These are phyloP conservation scores for Argentina silus DNA, from an alignment of 2,797 vertebrate genomes.

Conservation along the genomic window DNA sequence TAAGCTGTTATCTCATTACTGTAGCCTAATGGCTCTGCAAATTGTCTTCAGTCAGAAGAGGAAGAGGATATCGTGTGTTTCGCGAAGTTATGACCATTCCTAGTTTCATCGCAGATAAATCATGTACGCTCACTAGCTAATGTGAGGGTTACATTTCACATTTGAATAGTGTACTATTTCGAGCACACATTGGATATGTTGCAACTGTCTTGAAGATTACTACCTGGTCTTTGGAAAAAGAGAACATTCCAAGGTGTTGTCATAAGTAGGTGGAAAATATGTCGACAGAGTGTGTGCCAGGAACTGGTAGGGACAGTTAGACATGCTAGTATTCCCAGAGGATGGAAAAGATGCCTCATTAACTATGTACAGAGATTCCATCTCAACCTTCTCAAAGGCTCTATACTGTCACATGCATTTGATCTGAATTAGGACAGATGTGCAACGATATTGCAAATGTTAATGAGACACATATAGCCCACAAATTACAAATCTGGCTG, in stretches of 20 bases:
- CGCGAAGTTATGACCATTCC: slow-evolving; percentile 59
- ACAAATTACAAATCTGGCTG: too few species aligned
- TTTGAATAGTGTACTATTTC: slow-evolving; percentile 24
- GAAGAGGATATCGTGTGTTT: slow-evolving; percentile 63
- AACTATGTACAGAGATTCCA: not conserved
- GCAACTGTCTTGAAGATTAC: slow-evolving; percentile 34
- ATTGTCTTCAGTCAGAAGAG: slow-evolving; percentile 61
- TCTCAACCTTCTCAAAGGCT: too few species aligned
- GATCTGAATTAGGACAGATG: too few species aligned
- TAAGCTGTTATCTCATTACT: slow-evolving; percentile 75
- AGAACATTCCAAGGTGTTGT: slow-evolving; percentile 10
- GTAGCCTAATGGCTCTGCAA: slow-evolving; percentile 66
- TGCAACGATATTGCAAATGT: too few species aligned
- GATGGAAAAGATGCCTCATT: not conserved
- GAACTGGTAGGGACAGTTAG: slow-evolving; percentile 1
- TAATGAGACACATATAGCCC: too few species aligned
- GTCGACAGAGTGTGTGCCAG: slow-evolving; percentile 5
- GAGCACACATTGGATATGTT: slow-evolving; percentile 23
- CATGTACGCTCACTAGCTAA: slow-evolving; percentile 35
- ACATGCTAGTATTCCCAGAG: slow-evolving; percentile 4
- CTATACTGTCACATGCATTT: too few species aligned
- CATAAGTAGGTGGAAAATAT: slow-evolving; percentile 26
- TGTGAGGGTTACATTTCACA: slow-evolving; percentile 64
- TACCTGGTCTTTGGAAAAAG: slow-evolving; percentile 28
- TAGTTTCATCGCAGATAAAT: slow-evolving; percentile 54